These are phyloP conservation scores for Gorsachius magnificus DNA, from an alignment of 2,797 vertebrate species.

Conservation along the genomic window DNA sequence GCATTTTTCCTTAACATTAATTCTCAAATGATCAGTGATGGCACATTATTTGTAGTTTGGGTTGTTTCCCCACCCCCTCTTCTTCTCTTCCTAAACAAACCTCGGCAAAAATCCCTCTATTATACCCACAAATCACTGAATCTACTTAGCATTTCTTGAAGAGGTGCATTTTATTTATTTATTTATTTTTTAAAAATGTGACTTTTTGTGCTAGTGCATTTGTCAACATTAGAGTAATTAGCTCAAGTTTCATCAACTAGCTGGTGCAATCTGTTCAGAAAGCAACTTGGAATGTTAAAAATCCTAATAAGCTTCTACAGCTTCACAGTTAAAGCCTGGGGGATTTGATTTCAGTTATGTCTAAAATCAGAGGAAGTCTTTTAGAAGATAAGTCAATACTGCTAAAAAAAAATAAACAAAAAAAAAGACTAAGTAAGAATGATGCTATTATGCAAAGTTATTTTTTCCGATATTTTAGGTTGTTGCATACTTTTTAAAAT, in stretches of 20 bases:
- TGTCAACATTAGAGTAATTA: slow-evolving; percentile 82
- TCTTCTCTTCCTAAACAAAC: not conserved
- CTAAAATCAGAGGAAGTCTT: slow-evolving; percentile 1
- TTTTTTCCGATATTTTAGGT: not conserved
- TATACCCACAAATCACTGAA: slow-evolving; percentile 64
- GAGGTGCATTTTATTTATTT: slow-evolving; percentile 54
- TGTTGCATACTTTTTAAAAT: not conserved
- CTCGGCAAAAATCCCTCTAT: slow-evolving; percentile 45
- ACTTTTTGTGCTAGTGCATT: slow-evolving; percentile 70
- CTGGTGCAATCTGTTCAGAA: slow-evolving; percentile 79
- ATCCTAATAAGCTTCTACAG: slow-evolving; percentile 58
- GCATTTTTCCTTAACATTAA: slow-evolving; percentile 17
- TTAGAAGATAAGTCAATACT: not conserved
- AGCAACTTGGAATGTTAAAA: slow-evolving; percentile 74
- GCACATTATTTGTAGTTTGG: not conserved
- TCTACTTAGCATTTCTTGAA: slow-evolving; percentile 71
- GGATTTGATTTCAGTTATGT: slow-evolving; percentile 53
- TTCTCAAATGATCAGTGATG: not conserved
- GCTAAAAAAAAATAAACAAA: not conserved
- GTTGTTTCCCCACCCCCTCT: not conserved
- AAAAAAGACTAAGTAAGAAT: not conserved
- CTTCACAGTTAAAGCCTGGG: slow-evolving; percentile 37
- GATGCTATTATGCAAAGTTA: not conserved
- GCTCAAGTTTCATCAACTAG: slow-evolving; percentile 79
- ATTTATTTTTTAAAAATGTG: slow-evolving; percentile 25